Evolutionary conservation across 2,888 invertebrate genomes (phyloP).

Genomic region (Acholoe squamosa): DNA sequence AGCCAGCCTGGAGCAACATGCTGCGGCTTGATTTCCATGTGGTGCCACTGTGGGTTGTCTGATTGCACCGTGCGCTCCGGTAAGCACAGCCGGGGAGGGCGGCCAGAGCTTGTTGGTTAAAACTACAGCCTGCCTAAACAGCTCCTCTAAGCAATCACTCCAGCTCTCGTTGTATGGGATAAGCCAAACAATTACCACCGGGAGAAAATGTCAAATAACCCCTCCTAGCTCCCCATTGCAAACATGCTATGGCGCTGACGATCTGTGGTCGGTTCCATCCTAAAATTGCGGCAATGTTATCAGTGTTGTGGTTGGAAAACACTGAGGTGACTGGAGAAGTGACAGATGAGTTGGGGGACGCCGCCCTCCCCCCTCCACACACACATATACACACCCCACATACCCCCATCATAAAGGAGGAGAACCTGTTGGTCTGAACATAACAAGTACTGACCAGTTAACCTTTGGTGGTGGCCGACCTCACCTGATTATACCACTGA

Average conservation of each 20-base stretch:
- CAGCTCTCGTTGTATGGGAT: constrained; percentile 1
- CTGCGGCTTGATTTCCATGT: too few species aligned
- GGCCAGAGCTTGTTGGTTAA: background rate
- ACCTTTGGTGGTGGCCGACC: background rate
- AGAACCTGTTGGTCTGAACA: too few species aligned
- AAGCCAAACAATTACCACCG: background rate
- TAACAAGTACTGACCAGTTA: background rate
- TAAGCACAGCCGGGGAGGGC: background rate
- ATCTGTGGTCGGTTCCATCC: background rate
- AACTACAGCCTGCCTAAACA: constrained; percentile 20
- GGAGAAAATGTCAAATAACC: too few species aligned
- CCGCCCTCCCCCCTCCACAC: background rate
- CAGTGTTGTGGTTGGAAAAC: background rate
- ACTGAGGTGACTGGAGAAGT: background rate
- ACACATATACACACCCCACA: too few species aligned
- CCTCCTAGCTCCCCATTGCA: background rate
- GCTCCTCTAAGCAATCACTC: background rate
- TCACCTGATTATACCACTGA: background rate
- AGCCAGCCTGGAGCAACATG: too few species aligned
- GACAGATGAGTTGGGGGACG: background rate
- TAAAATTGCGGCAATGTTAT: background rate
- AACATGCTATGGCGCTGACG: constrained; percentile 2
- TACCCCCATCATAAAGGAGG: too few species aligned
- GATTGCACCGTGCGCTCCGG: background rate
- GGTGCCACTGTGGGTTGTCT: background rate